phyloP scores from a whole-genome alignment of 2,888 invertebrate species.

The Eilema griseolum region DNA sequence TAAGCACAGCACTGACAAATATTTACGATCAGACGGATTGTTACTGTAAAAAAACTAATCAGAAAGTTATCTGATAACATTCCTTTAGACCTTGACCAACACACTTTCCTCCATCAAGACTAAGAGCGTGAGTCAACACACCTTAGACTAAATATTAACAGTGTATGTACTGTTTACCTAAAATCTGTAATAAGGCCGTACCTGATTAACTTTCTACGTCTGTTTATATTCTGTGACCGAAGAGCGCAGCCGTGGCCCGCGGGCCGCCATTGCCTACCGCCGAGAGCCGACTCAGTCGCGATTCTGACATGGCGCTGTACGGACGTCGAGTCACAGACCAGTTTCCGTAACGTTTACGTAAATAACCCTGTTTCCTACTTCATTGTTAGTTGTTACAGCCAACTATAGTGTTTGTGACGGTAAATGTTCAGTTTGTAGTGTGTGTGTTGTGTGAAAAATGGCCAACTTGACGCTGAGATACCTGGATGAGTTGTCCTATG shows the following conservation, averaged over 20 bases:
- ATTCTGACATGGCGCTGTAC: slow-evolving; percentile 60
- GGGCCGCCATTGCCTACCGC: slow-evolving; percentile 33
- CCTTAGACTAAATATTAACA: slow-evolving; percentile 40
- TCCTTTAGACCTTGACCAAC: slow-evolving; percentile 14
- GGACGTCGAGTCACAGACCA: slow-evolving; percentile 44
- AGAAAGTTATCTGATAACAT: not conserved
- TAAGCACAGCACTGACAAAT: no score
- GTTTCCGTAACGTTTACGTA: slow-evolving; percentile 65
- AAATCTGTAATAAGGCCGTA: slow-evolving; percentile 49
- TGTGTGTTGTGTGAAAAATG: slow-evolving; percentile 67
- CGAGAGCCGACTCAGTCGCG: slow-evolving; percentile 58
- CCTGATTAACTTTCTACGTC: slow-evolving; percentile 53
- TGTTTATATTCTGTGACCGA: slow-evolving; percentile 49
- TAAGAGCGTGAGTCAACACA: slow-evolving; percentile 32
- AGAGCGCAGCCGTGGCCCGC: slow-evolving; percentile 41
- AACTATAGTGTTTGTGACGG: slow-evolving; percentile 55
- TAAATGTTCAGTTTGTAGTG: slow-evolving; percentile 53
- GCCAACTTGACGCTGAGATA: slow-evolving; percentile 82
- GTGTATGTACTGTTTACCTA: slow-evolving; percentile 34
- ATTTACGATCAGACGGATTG: no score
- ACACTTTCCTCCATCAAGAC: slow-evolving; percentile 10
- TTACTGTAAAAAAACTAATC: no score
- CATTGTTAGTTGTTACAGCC: slow-evolving; percentile 48
- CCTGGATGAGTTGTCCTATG: slow-evolving; percentile 84
- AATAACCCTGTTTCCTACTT: slow-evolving; percentile 53